phyloP scores from a whole-genome alignment of 2,113 vertebrate genomes.

The Hippocampus guttulatus region DNA sequence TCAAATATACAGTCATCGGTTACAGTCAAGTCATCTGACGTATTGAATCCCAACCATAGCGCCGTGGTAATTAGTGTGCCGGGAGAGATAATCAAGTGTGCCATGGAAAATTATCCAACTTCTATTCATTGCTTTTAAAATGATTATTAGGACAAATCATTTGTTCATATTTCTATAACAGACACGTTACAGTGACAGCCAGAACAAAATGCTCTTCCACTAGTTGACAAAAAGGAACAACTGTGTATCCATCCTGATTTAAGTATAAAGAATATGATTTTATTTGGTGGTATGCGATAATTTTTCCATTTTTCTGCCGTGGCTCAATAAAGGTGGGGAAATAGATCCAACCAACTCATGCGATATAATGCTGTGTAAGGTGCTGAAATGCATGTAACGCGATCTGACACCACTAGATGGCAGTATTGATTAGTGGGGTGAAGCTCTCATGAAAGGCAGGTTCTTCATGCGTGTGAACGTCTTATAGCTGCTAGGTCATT shows the following conservation, averaged over 20 bases:
- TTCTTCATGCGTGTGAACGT: neutral
- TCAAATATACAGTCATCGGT: slow-evolving; percentile 3
- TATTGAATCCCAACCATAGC: neutral
- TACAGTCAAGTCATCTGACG: slow-evolving; percentile 3
- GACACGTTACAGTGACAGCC: too few relatives aligned
- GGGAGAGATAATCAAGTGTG: too few relatives aligned
- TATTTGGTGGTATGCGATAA: neutral
- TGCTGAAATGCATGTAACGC: neutral
- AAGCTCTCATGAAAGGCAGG: neutral
- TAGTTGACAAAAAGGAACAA: neutral
- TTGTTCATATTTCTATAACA: too few relatives aligned
- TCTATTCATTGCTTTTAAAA: too few relatives aligned
- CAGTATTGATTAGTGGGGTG: slow-evolving; percentile 54
- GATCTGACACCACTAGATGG: slow-evolving; percentile 54
- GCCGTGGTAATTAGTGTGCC: neutral
- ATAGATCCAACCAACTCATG: neutral
- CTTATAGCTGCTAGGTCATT: slow-evolving; percentile 11
- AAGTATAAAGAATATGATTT: neutral
- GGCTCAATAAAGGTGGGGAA: neutral
- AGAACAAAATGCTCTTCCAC: too few relatives aligned
- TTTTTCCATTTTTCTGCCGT: neutral
- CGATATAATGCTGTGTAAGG: neutral
- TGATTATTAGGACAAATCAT: too few relatives aligned
- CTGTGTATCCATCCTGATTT: neutral
- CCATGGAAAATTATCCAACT: too few relatives aligned